Evolutionary conservation across 1,140 invertebrate genomes (phyloP), one percentile per base, ranked within the genome.

Genomic region (Bursaphelenchus mucronatus): DNA sequence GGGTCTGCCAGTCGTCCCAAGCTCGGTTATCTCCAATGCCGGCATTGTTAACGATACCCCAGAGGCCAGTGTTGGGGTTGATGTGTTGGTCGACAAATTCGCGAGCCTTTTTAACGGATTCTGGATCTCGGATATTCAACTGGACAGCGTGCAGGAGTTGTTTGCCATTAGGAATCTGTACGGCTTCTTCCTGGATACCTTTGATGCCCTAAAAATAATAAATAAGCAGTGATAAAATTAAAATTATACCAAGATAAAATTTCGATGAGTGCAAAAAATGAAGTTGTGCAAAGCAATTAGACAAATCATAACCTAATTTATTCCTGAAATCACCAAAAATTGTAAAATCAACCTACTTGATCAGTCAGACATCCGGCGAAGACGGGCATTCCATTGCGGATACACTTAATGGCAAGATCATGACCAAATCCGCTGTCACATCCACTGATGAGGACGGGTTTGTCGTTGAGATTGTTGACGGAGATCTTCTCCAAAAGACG

Each of bases 301-400:
- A 30, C 30, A 5, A 30, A 30, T 30, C 30, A 30, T 5, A 3
- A 30, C 30, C 30, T 30, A 30, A 30, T 30, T 30, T 30, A 5
- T 30, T 30, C 30, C 30, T 5, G 30, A 30, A 30, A 21, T 10
- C n/a, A 63, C 1, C 5, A 21, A 15, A 62, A n/a, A 63, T 3
- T 4, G 1, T 52, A 21, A 15, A 49, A 11, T 11, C 13, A 10
- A 30, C 17, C 3, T 15, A 61, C 64, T 57, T 52, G 19, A 15
- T 61, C 62, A n/a, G 74, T 71, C 17, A 71, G 30, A 39, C 69
- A 71, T 5, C 49, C 71, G 41, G 69, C 69, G 47, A 75, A 71
- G 13, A 71, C 69, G n/a, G 30, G 44, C 68, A 71, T 76, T n/a
- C 69, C 69, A 15, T 73, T 51, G 10, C 15, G 10, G 45, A 71